Evolutionary conservation across 1,140 invertebrate species (phyloP), one percentile per base, ranked within the genome.

Genomic region (Acyrthosiphon pisum): DNA sequence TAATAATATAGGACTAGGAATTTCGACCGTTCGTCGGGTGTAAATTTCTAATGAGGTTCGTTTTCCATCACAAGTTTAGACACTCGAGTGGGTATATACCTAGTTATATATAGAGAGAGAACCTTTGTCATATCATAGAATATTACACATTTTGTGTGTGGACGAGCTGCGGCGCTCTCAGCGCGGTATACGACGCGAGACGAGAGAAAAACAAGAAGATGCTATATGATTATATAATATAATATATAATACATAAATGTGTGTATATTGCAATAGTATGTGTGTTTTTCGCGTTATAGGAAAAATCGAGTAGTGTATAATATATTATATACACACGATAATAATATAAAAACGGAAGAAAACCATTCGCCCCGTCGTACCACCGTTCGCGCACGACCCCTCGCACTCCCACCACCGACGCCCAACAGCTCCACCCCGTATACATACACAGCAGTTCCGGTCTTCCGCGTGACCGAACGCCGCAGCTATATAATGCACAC

Each of bases 381-480:
- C 90, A 44, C n/a, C 44, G 18, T 48, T 87, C 50, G 37, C 44
- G 76, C 83, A 23, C 83, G 9, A 76, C 60, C 60, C 14, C 60
- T n/a, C 6, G 4, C n/a, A 18, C 60, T n/a, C n/a, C n/a, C 60
- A n/a, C 56, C 3, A 4, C 4, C n/a, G 2, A 11, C 14, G 9
- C 50, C 60, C 14, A 14, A n/a, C 14, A 14, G n/a, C 60, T 76
- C 60, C 60, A 76, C 60, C 60, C 37, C n/a, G 35, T 35, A n/a
- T 44, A n/a, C 30, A 7, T 11, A 35, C 37, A 30, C 83, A 18
- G 8, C 7, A 41, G 41, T 91, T 91, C 68, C 46, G 41, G 90
- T 48, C 23, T 91, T 91, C 68, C 56, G 44, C 90, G n/a, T 91
- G 90, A 81, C 68, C 90, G 90, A 91, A 91, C 44, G 30, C 20